phyloP scores from a whole-genome alignment of 2,888 invertebrate species.

The Hybos culiciformis region DNA sequence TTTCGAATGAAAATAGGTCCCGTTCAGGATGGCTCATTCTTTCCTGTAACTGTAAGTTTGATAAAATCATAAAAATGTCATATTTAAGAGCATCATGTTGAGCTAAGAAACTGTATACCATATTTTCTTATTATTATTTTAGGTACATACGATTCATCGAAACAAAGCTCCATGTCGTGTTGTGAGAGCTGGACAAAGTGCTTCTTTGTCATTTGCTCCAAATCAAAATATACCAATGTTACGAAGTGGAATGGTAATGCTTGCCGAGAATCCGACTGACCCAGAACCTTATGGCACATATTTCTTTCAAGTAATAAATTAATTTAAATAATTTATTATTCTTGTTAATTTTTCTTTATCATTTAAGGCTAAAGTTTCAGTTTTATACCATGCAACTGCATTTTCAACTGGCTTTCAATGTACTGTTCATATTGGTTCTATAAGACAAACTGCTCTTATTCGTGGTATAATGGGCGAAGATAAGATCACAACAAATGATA shows the following conservation, averaged over 20 bases:
- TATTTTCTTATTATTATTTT: too few species aligned
- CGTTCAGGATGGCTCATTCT: conserved; percentile 63
- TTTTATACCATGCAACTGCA: conserved; percentile 76
- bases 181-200: conserved; percentile 83
- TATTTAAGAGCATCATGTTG: too few species aligned
- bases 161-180: conserved; percentile 81
- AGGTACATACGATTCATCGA: conserved; percentile 71
- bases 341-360: background rate
- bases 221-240: conserved; percentile 40
- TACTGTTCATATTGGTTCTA: conserved; percentile 90
- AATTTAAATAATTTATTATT: background rate
- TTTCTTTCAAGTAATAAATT: conserved; percentile 43
- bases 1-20: conserved; percentile 63
- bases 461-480: conserved; percentile 50
- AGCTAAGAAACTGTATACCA: too few species aligned
- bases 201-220: conserved; percentile 53
- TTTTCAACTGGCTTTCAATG: conserved; percentile 78
- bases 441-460: conserved; percentile 88
- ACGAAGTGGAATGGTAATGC: conserved; percentile 74
- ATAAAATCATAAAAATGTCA: too few species aligned
- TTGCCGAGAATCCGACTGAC: conserved; percentile 37
- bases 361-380: conserved; percentile 71
- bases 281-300: conserved; percentile 45
- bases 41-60: conserved; percentile 41
- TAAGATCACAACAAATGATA: conserved; percentile 59